phyloP scores from a whole-genome alignment of 2,888 invertebrate genomes.

The Cephus pulcher region DNA sequence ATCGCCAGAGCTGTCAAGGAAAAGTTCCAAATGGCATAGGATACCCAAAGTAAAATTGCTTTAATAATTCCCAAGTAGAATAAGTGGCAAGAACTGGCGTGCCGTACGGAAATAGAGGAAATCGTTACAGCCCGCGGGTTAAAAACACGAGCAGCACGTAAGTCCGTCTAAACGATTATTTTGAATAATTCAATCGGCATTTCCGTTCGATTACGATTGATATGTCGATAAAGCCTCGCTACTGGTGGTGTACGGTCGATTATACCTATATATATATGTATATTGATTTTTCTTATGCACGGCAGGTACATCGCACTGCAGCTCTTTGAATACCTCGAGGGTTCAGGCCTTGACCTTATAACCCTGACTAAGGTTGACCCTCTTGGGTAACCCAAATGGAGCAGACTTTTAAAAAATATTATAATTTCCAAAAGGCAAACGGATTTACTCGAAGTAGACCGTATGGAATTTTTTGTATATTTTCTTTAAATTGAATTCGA shows the following conservation, averaged over 20 bases:
- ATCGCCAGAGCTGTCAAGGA: not conserved
- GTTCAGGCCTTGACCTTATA: not conserved
- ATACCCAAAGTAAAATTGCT: not conserved
- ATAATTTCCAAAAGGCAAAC: conserved; percentile 11
- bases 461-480: no score
- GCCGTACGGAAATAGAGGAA: not conserved
- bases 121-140: not conserved
- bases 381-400: not conserved
- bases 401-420: not conserved
- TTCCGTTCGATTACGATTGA: not conserved
- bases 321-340: not conserved
- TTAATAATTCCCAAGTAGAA: not conserved
- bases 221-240: not conserved
- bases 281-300: not conserved
- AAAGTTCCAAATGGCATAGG: not conserved
- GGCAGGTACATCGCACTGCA: not conserved
- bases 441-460: not conserved
- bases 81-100: not conserved
- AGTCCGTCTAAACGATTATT: not conserved
- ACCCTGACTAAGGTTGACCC: not conserved
- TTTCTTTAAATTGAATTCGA: no score
- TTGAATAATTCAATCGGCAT: not conserved
- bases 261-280: not conserved
- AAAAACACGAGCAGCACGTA: not conserved
- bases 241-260: not conserved